Evolutionary conservation across 2,797 vertebrate species (phyloP), one percentile per base, ranked within the genome.

Genomic region (Ceyx erithaca): DNA sequence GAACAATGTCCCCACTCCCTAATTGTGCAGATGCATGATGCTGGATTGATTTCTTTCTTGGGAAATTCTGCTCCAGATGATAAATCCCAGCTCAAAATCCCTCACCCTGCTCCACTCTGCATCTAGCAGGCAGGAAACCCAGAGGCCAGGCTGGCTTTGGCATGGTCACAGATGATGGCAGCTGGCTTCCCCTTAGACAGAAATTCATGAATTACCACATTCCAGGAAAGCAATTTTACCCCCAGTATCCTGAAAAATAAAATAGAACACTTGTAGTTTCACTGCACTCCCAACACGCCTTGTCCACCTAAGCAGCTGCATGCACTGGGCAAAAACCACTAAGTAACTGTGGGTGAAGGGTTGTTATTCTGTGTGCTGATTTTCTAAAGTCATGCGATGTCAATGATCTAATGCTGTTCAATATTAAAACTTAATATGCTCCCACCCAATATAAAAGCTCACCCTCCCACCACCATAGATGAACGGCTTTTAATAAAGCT

Each of bases 131-230:
- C 33, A 90, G 68, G 28, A 87, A 85, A 71, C 22, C 7, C 15
- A 15, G 64, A 83, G 80, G 75, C 9, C 7, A 81, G 20, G 31
- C 4, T 2, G 5, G 57, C 78, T 82, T n/a, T 2, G 3, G 79
- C 75, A 89, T 25, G 10, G 68, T 86, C 49, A 90, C 49, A 58
- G 88, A 37, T 81, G 80, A 92, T 1, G 66, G 86, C 49, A 18
- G 31, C 54, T 68, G 41, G 40, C 46, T 64, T 61, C 35, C 57
- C 31, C 61, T 61, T 31, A 80, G 68, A 73, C 0, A 2, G 87
- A 92, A 92, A 91, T 80, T 91, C 91, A 75, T 83, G 93, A 93
- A 93, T 55, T 88, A 31, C 68, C 72, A 85, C 90, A 92, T 94
- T 96, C 90, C 85, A 92, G 75, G 41, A 78, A 80, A 82, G 62